Percentiles rank a stretch among this genome's conserved stretches.
These are phyloP conservation scores for Maccullochella peelii DNA, from an alignment of 2,113 vertebrate genomes.

Conservation along the genomic window DNA sequence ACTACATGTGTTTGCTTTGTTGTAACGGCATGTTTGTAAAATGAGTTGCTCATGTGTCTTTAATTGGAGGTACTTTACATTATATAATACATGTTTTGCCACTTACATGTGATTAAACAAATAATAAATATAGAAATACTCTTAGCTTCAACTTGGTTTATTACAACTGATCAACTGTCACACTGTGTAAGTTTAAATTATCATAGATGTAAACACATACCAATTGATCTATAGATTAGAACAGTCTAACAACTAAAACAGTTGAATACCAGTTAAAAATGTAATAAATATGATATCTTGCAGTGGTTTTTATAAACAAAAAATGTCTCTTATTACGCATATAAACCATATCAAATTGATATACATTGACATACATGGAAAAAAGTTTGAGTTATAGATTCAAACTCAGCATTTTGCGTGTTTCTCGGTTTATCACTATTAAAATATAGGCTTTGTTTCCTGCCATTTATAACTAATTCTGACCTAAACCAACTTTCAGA, in stretches of 20 bases:
- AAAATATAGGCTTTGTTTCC: not conserved
- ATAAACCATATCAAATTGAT: not conserved
- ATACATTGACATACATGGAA: not conserved
- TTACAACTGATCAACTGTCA: not conserved
- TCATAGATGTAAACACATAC: not conserved
- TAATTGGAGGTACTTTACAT: not conserved
- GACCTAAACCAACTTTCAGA: not conserved
- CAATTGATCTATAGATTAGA: not conserved
- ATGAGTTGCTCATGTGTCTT: not conserved
- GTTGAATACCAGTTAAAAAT: not conserved
- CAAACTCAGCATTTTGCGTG: not conserved
- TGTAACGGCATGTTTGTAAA: not conserved
- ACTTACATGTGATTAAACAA: not conserved
- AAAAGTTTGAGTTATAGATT: not conserved
- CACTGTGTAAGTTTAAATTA: not conserved
- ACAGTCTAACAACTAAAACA: too few relatives aligned
- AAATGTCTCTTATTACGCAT: not conserved
- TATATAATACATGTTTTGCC: not conserved
- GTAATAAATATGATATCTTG: not conserved
- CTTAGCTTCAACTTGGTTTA: not conserved
- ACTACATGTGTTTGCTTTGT: not conserved
- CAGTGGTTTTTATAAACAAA: not conserved
- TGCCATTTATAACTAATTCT: not conserved
- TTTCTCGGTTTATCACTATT: not conserved
- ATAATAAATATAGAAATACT: not conserved